These are phyloP conservation scores for Halesus radiatus DNA, from an alignment of 1,140 invertebrate genomes.

Conservation along the genomic window DNA sequence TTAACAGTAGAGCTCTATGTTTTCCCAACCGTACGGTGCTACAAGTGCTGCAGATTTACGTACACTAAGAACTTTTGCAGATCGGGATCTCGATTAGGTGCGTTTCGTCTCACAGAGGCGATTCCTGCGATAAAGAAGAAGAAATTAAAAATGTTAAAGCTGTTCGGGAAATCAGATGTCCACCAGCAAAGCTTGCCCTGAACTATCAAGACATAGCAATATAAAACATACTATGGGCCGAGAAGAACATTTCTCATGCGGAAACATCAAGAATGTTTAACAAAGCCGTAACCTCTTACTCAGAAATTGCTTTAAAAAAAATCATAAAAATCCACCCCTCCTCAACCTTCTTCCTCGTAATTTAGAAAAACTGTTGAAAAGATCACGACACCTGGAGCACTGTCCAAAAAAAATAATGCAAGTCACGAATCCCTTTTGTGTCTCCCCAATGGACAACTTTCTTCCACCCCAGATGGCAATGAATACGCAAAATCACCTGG, in stretches of 20 bases:
- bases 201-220: neutral
- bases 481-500: too few relatives aligned
- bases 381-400: too few relatives aligned
- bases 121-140: neutral
- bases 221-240: constrained; percentile 26
- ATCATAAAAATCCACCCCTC: neutral
- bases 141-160: neutral
- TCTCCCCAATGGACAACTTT: too few relatives aligned
- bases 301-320: neutral
- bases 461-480: too few relatives aligned
- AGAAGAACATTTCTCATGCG: constrained; percentile 1
- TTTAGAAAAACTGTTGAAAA: too few relatives aligned
- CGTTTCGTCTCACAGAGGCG: too few relatives aligned
- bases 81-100: constrained; percentile 3
- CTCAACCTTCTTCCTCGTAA: neutral
- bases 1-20: constrained; percentile 35
- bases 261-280: constrained; percentile 2
- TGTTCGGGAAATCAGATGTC: neutral
- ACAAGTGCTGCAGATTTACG: constrained; percentile 51
- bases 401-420: too few relatives aligned
- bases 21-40: constrained; percentile 47
- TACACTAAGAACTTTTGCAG: constrained; percentile 44
- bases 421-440: too few relatives aligned
- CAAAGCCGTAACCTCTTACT: neutral
- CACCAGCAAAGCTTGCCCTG: constrained; percentile 2